phyloP scores from a whole-genome alignment of 2,797 vertebrate species.

The Lindbergichthys nudifrons region DNA sequence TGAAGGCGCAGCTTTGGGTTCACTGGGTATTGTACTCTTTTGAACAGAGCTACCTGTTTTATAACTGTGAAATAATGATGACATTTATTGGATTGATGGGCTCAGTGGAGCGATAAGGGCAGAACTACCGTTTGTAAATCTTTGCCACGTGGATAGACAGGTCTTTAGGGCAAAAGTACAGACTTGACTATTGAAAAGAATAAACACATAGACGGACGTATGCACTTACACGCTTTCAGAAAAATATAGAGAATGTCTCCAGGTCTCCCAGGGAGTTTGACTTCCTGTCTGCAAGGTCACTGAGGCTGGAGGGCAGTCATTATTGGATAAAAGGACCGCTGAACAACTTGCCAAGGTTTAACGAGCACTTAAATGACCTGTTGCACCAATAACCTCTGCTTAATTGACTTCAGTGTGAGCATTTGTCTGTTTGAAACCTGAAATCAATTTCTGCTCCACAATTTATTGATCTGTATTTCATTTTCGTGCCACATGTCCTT shows the following conservation, averaged over 20 bases:
- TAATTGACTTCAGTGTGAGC: constrained; percentile 56
- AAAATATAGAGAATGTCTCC: background rate
- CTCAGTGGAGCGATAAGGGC: constrained; percentile 31
- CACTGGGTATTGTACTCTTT: constrained; percentile 27
- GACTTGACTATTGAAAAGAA: background rate
- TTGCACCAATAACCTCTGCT: constrained; percentile 47
- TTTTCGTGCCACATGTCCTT: constrained; percentile 23
- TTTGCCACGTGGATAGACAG: constrained; percentile 17
- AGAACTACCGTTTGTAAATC: constrained; percentile 18
- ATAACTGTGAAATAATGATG: constrained; percentile 43
- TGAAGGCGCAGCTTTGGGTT: constrained; percentile 24
- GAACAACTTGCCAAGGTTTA: constrained; percentile 59
- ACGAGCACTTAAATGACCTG: constrained; percentile 62
- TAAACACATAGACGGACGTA: background rate
- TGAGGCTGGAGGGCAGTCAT: constrained; percentile 54
- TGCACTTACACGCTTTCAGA: background rate
- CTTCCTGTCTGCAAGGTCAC: constrained; percentile 55
- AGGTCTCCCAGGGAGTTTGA: constrained; percentile 45
- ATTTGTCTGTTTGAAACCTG: constrained; percentile 47
- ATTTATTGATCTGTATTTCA: constrained; percentile 26
- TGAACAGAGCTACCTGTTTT: constrained; percentile 36
- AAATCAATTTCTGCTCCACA: constrained; percentile 40
- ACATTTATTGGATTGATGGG: constrained; percentile 50
- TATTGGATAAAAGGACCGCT: constrained; percentile 52
- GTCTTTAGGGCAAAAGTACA: constrained; percentile 7